phyloP scores from a whole-genome alignment of 2,797 vertebrate genomes.

The Acipenser transmontanus region DNA sequence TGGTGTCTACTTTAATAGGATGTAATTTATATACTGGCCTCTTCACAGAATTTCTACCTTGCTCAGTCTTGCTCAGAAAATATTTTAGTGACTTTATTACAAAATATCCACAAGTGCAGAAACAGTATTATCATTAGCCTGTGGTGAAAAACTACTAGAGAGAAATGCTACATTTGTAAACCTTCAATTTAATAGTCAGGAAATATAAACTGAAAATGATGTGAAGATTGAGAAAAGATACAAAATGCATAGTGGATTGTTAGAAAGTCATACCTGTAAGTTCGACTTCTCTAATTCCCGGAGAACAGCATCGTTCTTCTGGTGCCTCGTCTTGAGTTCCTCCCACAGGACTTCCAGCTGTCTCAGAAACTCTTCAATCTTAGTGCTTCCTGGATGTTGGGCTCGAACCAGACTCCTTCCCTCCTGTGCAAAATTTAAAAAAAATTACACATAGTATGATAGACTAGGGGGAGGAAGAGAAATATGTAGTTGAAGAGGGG shows the following conservation, averaged over 20 bases:
- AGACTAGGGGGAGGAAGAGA: background rate
- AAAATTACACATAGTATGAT: background rate
- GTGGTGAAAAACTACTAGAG: too few species aligned
- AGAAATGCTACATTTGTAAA: too few species aligned
- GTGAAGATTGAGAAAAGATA: too few species aligned
- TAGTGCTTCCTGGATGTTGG: slow-evolving; percentile 50
- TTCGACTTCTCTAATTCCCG: slow-evolving; percentile 67
- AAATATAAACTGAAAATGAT: too few species aligned
- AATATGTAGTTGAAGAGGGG: too few species aligned
- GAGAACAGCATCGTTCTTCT: slow-evolving; percentile 65
- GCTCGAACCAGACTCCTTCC: slow-evolving; percentile 43
- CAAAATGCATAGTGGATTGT: background rate
- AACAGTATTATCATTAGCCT: too few species aligned
- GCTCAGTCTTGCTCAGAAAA: background rate
- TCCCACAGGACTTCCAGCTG: slow-evolving; percentile 77
- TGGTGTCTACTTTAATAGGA: too few species aligned
- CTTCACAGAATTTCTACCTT: background rate
- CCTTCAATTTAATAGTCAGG: too few species aligned
- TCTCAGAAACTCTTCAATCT: slow-evolving; percentile 67
- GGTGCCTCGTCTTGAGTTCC: slow-evolving; percentile 72
- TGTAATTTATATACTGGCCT: too few species aligned
- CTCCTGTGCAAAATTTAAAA: slow-evolving; percentile 46
- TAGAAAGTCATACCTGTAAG: slow-evolving; percentile 42
- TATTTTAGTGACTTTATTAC: too few species aligned
- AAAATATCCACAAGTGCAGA: too few species aligned